These are phyloP conservation scores for Cataglyphis altisquamis DNA, from an alignment of 2,888 invertebrate genomes.

Conservation along the genomic window DNA sequence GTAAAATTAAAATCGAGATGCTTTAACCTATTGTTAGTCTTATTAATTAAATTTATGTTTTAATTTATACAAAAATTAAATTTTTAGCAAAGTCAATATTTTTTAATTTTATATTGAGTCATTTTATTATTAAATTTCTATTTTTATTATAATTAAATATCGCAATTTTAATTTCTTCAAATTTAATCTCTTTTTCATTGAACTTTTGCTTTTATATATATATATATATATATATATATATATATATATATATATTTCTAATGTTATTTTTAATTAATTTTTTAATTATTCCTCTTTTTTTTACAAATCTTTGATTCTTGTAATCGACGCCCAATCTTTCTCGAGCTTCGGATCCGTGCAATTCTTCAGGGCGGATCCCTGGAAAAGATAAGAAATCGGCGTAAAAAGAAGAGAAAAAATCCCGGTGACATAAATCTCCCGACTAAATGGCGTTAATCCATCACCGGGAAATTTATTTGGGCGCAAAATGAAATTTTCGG, in stretches of 20 bases:
- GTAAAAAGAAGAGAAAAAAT: conserved; percentile 23
- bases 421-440: conserved; percentile 32
- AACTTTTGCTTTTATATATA: not conserved
- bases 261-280: not conserved
- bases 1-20: not conserved
- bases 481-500: conserved; percentile 51
- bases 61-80: not conserved
- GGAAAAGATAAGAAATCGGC: conserved; percentile 31
- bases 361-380: not conserved
- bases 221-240: not conserved
- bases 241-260: not conserved
- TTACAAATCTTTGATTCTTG: not conserved
- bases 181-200: not conserved
- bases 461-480: conserved; percentile 46
- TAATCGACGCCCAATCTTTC: not conserved
- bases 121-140: not conserved
- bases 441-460: conserved; percentile 49
- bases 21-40: not conserved
- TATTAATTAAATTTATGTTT: not conserved
- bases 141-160: not conserved
- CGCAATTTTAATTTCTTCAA: not conserved
- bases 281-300: not conserved
- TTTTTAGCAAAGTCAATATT: not conserved
- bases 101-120: not conserved
- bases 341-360: not conserved